These are phyloP conservation scores for Metaphire vulgaris DNA, from an alignment of 1,140 invertebrate species.

Conservation along the genomic window DNA sequence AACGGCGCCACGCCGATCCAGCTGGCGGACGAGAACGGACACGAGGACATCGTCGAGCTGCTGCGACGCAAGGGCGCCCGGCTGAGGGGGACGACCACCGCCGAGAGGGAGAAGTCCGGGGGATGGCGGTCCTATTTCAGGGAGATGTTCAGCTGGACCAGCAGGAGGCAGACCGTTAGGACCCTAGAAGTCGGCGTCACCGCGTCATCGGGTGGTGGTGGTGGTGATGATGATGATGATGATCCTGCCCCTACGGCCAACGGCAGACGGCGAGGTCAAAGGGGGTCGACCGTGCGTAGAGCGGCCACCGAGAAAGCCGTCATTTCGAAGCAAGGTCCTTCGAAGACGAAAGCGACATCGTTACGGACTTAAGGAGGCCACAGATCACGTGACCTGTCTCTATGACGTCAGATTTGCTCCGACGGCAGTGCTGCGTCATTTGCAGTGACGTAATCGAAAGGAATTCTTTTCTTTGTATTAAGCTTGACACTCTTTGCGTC, in stretches of 20 bases:
- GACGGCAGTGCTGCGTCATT: too few relatives aligned
- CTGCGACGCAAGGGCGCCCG: constrained; percentile 3
- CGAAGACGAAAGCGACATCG: too few relatives aligned
- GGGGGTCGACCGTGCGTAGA: background rate
- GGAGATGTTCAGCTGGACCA: constrained; percentile 15
- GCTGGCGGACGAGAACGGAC: constrained; percentile 28
- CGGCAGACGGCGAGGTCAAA: background rate
- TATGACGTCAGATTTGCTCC: too few relatives aligned
- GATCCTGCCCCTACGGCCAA: too few relatives aligned
- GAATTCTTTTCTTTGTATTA: too few relatives aligned
- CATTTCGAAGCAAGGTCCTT: background rate
- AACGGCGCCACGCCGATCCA: constrained; percentile 20
- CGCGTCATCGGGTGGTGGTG: too few relatives aligned
- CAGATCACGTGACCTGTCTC: too few relatives aligned
- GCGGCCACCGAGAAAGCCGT: background rate
- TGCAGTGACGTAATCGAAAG: too few relatives aligned
- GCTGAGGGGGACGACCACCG: too few relatives aligned
- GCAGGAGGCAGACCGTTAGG: constrained; percentile 19
- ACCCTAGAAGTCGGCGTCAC: background rate
- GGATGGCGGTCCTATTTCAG: constrained; percentile 27
- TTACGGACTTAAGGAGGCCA: too few relatives aligned
- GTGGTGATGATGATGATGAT: background rate
- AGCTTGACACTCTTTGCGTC: too few relatives aligned
- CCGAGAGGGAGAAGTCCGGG: too few relatives aligned
- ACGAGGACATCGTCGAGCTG: constrained; percentile 29